These are phyloP conservation scores for Flexamia atlantica DNA, from an alignment of 2,888 invertebrate genomes.

Conservation along the genomic window DNA sequence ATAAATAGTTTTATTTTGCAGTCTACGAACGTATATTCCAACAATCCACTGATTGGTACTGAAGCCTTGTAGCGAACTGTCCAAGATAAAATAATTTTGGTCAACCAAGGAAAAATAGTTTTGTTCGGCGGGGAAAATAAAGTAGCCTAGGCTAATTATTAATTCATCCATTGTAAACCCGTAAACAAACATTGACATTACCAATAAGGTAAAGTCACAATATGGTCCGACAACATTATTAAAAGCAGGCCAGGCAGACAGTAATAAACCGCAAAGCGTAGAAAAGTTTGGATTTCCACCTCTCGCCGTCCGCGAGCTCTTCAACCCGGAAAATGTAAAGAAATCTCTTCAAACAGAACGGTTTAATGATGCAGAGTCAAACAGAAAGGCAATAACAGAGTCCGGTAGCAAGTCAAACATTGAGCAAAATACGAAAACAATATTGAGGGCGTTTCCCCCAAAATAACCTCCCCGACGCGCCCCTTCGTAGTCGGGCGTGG, in stretches of 20 bases:
- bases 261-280: slow-evolving; percentile 1
- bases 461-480: slow-evolving; percentile 51
- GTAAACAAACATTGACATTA: too few species aligned
- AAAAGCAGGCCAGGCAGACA: not conserved
- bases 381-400: slow-evolving; percentile 48
- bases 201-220: not conserved
- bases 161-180: too few species aligned
- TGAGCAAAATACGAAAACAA: slow-evolving; percentile 30
- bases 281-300: not conserved
- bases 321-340: not conserved
- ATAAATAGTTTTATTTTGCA: too few species aligned
- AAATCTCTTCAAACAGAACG: slow-evolving; percentile 8
- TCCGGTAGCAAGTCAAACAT: slow-evolving; percentile 37
- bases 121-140: too few species aligned
- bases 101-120: too few species aligned
- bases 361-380: slow-evolving; percentile 29
- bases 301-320: not conserved
- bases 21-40: too few species aligned
- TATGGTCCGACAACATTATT: not conserved
- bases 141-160: too few species aligned
- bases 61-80: too few species aligned
- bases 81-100: too few species aligned
- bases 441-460: slow-evolving; percentile 53
- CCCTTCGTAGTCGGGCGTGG: slow-evolving; percentile 45
- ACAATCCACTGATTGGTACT: too few species aligned